A percentile compares a stretch with the other conserved stretches of the same genome.
phyloP scores from a whole-genome alignment of 2,888 invertebrate species.

The Eupithecia pulchellata region DNA sequence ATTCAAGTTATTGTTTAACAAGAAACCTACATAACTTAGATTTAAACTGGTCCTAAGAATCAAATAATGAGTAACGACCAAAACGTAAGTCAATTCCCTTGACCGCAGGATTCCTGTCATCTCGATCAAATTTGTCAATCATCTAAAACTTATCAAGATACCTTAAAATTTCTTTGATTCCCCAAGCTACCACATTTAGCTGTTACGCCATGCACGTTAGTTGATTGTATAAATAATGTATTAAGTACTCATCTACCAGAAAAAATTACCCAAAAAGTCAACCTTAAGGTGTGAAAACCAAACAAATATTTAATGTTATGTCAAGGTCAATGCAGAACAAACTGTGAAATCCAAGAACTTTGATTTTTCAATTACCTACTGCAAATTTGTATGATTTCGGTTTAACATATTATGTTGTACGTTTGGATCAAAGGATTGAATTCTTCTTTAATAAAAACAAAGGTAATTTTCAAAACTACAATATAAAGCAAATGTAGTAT shows the following conservation, averaged over 20 bases:
- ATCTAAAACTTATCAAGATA: neutral
- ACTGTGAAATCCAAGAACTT: neutral
- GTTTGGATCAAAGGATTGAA: neutral
- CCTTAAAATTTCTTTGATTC: neutral
- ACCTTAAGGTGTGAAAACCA: constrained; percentile 44
- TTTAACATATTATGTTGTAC: neutral
- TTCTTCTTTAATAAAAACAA: neutral
- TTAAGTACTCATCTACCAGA: neutral
- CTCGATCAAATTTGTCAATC: neutral
- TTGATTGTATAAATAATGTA: constrained; percentile 2
- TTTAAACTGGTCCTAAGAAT: too few species aligned
- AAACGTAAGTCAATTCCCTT: too few species aligned
- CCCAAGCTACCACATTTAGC: neutral
- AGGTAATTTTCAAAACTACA: neutral
- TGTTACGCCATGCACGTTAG: neutral
- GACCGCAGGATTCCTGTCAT: too few species aligned
- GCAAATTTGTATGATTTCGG: neutral
- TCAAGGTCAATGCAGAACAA: constrained; percentile 42
- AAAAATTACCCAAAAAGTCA: neutral
- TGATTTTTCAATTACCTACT: neutral
- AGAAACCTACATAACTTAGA: too few species aligned
- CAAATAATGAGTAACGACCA: too few species aligned
- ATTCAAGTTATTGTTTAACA: too few species aligned
- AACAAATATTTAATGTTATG: constrained; percentile 48
- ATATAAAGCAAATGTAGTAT: neutral